Evolutionary conservation across 1,140 invertebrate species (phyloP).

Genomic region (Pseudomyrmex cubaensis): DNA sequence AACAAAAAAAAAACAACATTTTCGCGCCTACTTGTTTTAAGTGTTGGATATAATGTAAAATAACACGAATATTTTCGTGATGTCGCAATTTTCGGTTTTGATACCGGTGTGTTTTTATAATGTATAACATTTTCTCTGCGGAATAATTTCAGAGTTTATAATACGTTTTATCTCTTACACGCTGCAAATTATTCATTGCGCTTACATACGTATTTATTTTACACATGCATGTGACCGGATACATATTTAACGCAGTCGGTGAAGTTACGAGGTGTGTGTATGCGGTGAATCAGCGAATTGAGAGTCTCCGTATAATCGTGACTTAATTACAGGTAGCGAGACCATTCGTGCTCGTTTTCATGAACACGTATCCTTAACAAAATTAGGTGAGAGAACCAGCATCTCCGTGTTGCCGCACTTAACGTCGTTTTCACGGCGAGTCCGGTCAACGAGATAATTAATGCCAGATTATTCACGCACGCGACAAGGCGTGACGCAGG

Average conservation of each 20-base stretch:
- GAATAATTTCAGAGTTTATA: too few relatives aligned
- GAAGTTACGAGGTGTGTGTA: background rate
- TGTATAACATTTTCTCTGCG: too few relatives aligned
- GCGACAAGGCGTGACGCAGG: conserved; percentile 53
- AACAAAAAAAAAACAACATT: too few relatives aligned
- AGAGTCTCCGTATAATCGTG: conserved; percentile 32
- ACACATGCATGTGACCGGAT: background rate
- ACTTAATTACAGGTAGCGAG: conserved; percentile 48
- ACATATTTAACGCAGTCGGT: conserved; percentile 18
- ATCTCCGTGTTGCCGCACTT: conserved; percentile 40
- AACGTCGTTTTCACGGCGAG: conserved; percentile 49
- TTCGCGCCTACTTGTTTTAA: too few relatives aligned
- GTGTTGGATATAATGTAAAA: too few relatives aligned
- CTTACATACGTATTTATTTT: background rate
- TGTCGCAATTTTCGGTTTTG: too few relatives aligned
- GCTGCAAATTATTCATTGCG: background rate
- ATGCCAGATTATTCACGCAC: conserved; percentile 54
- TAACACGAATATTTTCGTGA: too few relatives aligned
- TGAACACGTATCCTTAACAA: conserved; percentile 39
- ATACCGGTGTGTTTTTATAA: too few relatives aligned
- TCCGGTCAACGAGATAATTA: conserved; percentile 45
- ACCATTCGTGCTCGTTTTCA: conserved; percentile 11
- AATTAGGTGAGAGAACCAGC: conserved; percentile 47
- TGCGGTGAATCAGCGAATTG: conserved; percentile 33
- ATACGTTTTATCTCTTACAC: background rate